phyloP scores from a whole-genome alignment of 2,797 vertebrate genomes.

The Enteromius paludinosus region DNA sequence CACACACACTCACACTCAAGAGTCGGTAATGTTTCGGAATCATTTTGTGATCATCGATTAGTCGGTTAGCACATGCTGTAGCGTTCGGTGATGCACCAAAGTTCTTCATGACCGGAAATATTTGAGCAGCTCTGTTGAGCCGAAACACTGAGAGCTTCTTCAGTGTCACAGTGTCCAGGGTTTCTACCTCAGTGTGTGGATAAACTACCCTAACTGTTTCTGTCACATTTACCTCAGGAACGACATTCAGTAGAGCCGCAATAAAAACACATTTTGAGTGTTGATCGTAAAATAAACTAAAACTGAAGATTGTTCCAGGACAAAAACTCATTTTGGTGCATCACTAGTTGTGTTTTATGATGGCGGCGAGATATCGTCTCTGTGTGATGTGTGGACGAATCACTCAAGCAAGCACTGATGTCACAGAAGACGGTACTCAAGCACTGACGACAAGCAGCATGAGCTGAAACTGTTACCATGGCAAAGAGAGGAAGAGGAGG shows the following conservation, averaged over 20 bases:
- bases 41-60: background rate
- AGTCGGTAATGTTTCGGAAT: background rate
- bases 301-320: background rate
- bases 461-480: slow-evolving; percentile 74
- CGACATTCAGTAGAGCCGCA: background rate
- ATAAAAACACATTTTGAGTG: background rate
- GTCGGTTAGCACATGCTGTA: background rate
- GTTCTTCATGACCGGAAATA: background rate
- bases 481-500: slow-evolving; percentile 80
- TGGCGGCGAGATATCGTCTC: background rate
- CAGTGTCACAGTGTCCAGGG: background rate
- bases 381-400: background rate
- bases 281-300: background rate
- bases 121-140: background rate
- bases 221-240: background rate
- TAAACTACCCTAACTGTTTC: background rate
- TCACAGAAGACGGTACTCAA: background rate
- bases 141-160: background rate
- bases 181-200: background rate
- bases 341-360: background rate
- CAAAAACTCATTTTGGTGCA: background rate
- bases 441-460: slow-evolving; percentile 14
- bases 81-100: background rate
- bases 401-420: background rate
- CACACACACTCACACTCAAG: background rate